Evolutionary conservation across 1,140 invertebrate species (phyloP), one percentile per base, ranked within the genome.

Genomic region (Microplitis demolitor): DNA sequence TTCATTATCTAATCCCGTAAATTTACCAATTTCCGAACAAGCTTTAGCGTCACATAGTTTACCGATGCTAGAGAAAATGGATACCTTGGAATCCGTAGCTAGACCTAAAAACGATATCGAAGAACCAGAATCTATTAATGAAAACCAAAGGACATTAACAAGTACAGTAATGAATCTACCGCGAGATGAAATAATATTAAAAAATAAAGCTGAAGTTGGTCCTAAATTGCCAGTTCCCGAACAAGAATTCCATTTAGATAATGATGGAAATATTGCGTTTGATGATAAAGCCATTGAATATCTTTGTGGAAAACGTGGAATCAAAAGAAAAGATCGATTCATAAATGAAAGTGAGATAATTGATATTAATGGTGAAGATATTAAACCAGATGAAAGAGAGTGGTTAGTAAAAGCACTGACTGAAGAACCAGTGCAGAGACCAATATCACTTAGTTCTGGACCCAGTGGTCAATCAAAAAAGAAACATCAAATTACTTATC

Each of bases 401-500:
- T 94, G 93, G 93, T 80, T 96, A 76, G 91, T 93, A 0, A 96
- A 95, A 78, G 91, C 93, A 0, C 80, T 97, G 24, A 93, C 94
- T 39, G 93, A 96, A 79, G 92, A 95, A 72, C 88, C 89, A 63
- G 86, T 88, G 64, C 86, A 88, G 85, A 85, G 84, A 33, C 85
- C 86, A 34, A 68, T 87, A 4, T 87, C 85, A 35, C 77, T 84
- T 39, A 72, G 77, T 56, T 67, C 80, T 54, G 85, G 85, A 45
- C 79, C 86, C 4, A 81, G 81, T 68, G 80, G 83, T 4, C 82
- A 83, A 13, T 87, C 84, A 1, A 87, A 87, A 34, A 87, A 87
- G 74, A 98, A 98, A 86, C 96, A 98, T 89, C 97, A 98, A 88
- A 98, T 98, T 76, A 98, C 96, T 3, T 98, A 98, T 85, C 89